Evolutionary conservation across 2,888 invertebrate species (phyloP), one percentile per base, ranked within the genome.

Genomic region (Drosophila mulleri): DNA sequence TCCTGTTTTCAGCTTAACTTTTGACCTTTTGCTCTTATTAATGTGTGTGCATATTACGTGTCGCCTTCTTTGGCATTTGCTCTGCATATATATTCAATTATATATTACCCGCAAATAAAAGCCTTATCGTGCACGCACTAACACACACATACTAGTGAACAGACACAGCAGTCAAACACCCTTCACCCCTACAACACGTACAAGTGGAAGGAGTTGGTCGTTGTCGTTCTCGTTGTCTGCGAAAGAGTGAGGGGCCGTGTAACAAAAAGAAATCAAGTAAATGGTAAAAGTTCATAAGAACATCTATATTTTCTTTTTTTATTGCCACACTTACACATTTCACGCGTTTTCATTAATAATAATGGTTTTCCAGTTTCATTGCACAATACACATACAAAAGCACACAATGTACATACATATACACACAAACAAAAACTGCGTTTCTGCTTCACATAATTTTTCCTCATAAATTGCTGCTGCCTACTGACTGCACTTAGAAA

Each of bases 1-100:
- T 78, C 78, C 84, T 81, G 78, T 68, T 71, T 67, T 39, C 47
- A 72, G 68, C 52, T 77, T 83, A 88, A 75, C 87, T 73, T 88
- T 72, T 86, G 89, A 85, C 84, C 89, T 85, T 86, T 80, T 62
- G 54, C 53, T 75, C 75, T 81, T 83, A 76, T 86, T 88, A 83
- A 78, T 86, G 75, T 70, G 69, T 77, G 67, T 82, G 81, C 75
- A 87, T 77, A 84, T 75, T 85, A 82, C 66, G 58, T 67, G 54
- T 58, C 59, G 66, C 45, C 63, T 57, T 65, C 62, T 67, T 71
- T 80, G 83, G 75, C 83, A 83, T 83, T 75, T 85, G 67, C 64
- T 44, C 32, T 57, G 20, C 57, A 57, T 44, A 65, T 56, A 23
- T 39, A 44, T 37, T 68, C 45, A 52, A 48, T 44, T 47, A 59